A percentile compares a stretch with the other conserved stretches of the same genome.
Conservation (phyloP, 2,888 invertebrate genomes). For the Reticulitermes lucifugus region DNA sequence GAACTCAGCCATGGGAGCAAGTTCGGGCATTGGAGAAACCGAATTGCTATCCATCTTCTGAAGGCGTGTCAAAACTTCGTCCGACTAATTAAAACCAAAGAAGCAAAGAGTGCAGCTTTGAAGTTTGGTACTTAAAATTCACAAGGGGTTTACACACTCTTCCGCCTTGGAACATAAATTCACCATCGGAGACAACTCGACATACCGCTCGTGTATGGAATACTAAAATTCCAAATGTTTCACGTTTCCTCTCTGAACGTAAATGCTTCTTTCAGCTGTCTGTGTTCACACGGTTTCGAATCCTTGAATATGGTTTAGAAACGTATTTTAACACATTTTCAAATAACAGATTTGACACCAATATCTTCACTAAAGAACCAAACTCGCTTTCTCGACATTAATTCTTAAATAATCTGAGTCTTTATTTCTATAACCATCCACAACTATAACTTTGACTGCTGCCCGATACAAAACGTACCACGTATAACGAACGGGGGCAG, state of each 20-base stretch:
- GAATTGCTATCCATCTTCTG: conserved; percentile 73
- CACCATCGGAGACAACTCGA: neutral
- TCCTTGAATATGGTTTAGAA: no score
- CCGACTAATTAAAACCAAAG: neutral
- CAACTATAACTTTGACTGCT: no score
- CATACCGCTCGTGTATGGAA: neutral
- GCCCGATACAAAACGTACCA: neutral
- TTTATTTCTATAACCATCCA: no score
- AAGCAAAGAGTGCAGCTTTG: neutral
- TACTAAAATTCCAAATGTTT: no score
- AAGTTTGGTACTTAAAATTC: neutral
- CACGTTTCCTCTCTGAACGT: no score
- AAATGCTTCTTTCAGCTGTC: no score
- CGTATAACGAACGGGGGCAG: neutral
- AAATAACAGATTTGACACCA: no score
- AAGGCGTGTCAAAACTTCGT: neutral
- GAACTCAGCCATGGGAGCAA: conserved; percentile 78
- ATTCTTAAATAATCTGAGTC: no score
- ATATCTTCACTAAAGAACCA: no score
- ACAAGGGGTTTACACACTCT: neutral
- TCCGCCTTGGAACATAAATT: neutral
- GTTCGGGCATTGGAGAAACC: conserved; percentile 73
- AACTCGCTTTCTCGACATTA: no score
- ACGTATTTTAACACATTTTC: no score
- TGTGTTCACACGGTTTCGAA: no score